A percentile compares a stretch with the other conserved stretches of the same genome.
Conservation (phyloP, 2,797 vertebrate genomes). For the Myoxocephalus aenaeus region DNA sequence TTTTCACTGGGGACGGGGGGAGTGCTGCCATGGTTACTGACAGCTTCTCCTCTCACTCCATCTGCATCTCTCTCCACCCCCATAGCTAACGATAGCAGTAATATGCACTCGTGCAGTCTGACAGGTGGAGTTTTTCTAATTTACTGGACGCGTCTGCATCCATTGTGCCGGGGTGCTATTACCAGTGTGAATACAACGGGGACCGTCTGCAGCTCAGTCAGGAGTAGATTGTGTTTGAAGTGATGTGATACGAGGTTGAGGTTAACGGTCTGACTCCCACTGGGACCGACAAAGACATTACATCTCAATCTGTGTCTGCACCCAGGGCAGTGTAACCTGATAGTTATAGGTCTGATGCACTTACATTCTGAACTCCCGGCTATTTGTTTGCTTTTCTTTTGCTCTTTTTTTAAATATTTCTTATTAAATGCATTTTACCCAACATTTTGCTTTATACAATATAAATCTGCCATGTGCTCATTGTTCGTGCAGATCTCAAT, state of each 20-base stretch:
- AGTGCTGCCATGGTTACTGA: slow-evolving; percentile 76
- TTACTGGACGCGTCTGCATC: slow-evolving; percentile 7
- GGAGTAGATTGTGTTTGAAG: slow-evolving; percentile 60
- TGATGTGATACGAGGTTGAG: slow-evolving; percentile 38
- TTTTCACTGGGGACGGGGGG: slow-evolving; percentile 21
- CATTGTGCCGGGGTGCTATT: slow-evolving; percentile 44
- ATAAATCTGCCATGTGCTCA: not conserved
- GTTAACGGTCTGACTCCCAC: slow-evolving; percentile 49
- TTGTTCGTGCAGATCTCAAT: not conserved
- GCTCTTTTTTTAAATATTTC: not conserved
- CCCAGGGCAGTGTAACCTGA: slow-evolving; percentile 1
- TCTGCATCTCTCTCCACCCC: slow-evolving; percentile 37
- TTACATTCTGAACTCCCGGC: not conserved
- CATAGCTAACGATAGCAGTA: slow-evolving; percentile 43
- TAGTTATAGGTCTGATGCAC: not conserved
- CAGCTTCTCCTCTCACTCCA: slow-evolving; percentile 41
- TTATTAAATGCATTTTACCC: not conserved
- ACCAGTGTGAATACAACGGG: slow-evolving; percentile 41
- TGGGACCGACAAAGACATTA: slow-evolving; percentile 33
- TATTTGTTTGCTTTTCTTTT: not conserved
- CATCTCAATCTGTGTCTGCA: slow-evolving; percentile 33
- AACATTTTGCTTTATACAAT: not conserved
- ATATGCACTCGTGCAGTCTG: slow-evolving; percentile 45
- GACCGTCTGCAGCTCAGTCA: slow-evolving; percentile 58
- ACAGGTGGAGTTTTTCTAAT: slow-evolving; percentile 55